phyloP scores from a whole-genome alignment of 2,113 vertebrate species.

The Corythaixoides concolor region DNA sequence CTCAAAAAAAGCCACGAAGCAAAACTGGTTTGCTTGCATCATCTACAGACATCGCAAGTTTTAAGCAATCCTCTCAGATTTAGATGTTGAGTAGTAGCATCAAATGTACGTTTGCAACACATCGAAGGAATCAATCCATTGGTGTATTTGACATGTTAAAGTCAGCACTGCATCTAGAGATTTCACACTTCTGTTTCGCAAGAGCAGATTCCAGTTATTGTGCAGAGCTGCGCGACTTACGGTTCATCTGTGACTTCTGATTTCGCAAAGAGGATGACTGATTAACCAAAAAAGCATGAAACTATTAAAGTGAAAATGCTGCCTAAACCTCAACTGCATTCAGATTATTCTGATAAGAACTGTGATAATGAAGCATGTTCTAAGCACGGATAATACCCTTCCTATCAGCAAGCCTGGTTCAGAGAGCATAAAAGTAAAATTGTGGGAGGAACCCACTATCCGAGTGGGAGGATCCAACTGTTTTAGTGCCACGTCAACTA shows the following conservation, averaged over 20 bases:
- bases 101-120: neutral
- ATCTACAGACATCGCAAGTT: neutral
- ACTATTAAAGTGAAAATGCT: neutral
- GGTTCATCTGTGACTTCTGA: neutral
- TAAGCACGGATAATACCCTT: neutral
- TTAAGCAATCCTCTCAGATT: neutral
- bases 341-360: neutral
- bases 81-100: neutral
- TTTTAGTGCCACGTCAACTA: fast-evolving
- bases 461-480: neutral
- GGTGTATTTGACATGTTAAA: neutral
- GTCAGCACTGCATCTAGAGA: neutral
- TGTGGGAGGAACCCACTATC: neutral
- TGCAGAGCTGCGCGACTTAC: neutral
- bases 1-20: neutral
- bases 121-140: neutral
- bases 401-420: neutral
- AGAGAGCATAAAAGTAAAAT: neutral
- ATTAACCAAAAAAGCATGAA: neutral
- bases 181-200: neutral
- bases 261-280: neutral
- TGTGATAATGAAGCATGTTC: neutral
- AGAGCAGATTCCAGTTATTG: neutral
- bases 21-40: neutral
- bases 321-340: neutral